These are phyloP conservation scores for Ochotona curzoniae DNA, from an alignment of 2,113 vertebrate species.

Conservation along the genomic window DNA sequence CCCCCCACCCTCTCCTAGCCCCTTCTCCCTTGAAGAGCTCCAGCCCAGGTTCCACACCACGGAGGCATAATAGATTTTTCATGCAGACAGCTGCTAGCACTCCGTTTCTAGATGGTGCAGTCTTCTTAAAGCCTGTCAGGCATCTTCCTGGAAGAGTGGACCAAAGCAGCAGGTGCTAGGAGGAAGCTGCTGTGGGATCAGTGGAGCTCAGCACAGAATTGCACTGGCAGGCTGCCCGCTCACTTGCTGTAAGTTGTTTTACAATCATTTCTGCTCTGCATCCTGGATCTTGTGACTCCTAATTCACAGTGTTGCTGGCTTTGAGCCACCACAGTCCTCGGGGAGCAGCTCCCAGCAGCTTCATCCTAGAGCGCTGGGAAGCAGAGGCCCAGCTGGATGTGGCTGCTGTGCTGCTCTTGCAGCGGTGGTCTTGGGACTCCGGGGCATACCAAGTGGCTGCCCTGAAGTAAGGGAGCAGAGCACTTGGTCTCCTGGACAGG, in stretches of 20 bases:
- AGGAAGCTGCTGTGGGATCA: neutral
- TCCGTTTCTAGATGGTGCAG: neutral
- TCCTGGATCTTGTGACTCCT: constrained; percentile 11
- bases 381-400: neutral
- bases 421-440: constrained; percentile 50
- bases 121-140: neutral
- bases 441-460: neutral
- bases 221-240: neutral
- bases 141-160: neutral
- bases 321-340: neutral
- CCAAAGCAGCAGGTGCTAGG: neutral
- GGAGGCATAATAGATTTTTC: neutral
- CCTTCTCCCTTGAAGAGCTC: neutral
- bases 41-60: neutral
- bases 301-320: neutral
- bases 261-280: constrained; percentile 20
- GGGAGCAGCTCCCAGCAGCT: constrained; percentile 62
- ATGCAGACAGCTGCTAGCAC: neutral
- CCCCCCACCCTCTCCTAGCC: neutral
- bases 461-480: neutral
- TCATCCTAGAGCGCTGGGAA: neutral
- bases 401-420: neutral
- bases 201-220: neutral
- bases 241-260: neutral
- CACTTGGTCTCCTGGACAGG: neutral